Conservation (phyloP, 2,113 vertebrate genomes). For the Leptosomus discolor region DNA sequence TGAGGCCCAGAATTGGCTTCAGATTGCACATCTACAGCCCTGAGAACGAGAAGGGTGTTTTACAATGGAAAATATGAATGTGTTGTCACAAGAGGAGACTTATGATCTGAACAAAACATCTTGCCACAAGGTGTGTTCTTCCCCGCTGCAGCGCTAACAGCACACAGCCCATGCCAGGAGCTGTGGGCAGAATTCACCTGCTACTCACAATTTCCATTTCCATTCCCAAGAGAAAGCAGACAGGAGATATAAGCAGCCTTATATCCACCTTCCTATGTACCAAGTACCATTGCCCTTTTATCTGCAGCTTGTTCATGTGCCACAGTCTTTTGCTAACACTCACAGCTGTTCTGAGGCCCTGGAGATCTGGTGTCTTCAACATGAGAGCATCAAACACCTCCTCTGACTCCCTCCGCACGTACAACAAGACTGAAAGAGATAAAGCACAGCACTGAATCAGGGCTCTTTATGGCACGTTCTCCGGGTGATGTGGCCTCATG, state of each 20-base stretch:
- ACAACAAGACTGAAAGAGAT: conserved; percentile 84
- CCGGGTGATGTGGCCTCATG: rapidly evolving
- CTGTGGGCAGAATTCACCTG: neutral
- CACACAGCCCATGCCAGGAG: neutral
- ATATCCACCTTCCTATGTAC: rapidly evolving
- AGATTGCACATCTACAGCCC: neutral
- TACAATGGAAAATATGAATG: neutral
- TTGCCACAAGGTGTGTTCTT: neutral
- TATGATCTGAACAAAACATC: neutral
- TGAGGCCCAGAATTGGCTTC: neutral
- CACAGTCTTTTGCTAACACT: conserved; percentile 32
- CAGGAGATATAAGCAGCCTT: neutral
- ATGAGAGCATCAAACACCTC: conserved; percentile 97
- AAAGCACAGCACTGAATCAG: neutral
- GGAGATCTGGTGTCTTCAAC: conserved; percentile 90
- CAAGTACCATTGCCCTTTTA: neutral
- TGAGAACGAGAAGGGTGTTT: neutral
- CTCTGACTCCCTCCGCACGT: conserved; percentile 86
- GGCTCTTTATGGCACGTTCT: rapidly evolving
- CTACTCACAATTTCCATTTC: neutral
- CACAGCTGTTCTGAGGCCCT: conserved; percentile 90
- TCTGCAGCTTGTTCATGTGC: neutral
- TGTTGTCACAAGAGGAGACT: neutral
- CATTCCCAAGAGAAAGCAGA: neutral
- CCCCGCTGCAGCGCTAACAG: neutral